Base-by-base conservation (phyloP, 2,113 vertebrate species). In the Spermophilus dauricus region DNA sequence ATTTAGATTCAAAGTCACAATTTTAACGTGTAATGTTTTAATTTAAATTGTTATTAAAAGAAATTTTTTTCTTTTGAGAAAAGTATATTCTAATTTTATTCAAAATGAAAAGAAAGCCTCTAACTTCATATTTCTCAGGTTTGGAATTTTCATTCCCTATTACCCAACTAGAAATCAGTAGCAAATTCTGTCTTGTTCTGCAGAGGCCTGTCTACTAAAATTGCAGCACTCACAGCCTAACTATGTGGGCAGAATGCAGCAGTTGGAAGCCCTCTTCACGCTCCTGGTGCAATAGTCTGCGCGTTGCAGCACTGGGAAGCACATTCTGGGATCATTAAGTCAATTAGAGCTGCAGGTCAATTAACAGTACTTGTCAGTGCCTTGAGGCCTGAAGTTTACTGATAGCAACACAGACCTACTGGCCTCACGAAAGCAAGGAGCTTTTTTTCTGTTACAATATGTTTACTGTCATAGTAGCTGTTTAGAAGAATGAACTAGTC, bases 311-410 rank as follows among this genome's bases (percentile, higher is more conserved):
- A 76, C 96, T 45, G 58, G 16, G 76, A 97, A 98, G 95, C 76
- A 96, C 96, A 98, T 92, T 85, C 53, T 95, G 80, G 67, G 76
- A 86, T 85, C 91, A 32, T 93, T 96, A 97, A 97, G 80, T 97
- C 97, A 97, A 98, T 97, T 98, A 98, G 90, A 96, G 85, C 89
- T 95, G 73, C 86, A 48, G 97, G 95, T 95, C 97, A 94, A 72
- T 97, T 98, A 97, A 82, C 65, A 96, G 51, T 86, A 93, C 48
- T 86, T 77, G 48, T 85, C 97, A 63, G 76, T 91, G 85, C 65
- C 97, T 93, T 34, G 53, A 97, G 86, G 96, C 96, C 97, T 76
- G 34, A 26, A 94, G 48, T 30, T n/a, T 2, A 4, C 95, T 96
- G 56, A 37, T 56, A 69, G 75, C 12, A 8, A 8, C 1, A 70